A percentile compares a stretch with the other conserved stretches of the same genome.
These are phyloP conservation scores for Turdus rufiventris DNA, from an alignment of 2,113 vertebrate species.

Conservation along the genomic window DNA sequence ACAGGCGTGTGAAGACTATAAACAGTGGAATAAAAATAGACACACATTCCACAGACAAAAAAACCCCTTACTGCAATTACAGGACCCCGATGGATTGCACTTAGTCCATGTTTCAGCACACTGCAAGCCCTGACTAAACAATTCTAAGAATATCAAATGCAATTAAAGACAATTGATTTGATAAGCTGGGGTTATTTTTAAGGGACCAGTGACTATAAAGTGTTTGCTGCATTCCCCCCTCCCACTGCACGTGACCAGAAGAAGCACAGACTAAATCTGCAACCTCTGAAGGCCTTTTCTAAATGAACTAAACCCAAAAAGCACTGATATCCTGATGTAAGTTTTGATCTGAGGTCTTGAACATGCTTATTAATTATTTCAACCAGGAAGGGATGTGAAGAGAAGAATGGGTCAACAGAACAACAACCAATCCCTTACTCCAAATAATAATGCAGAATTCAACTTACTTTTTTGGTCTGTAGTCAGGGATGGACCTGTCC, in stretches of 20 bases:
- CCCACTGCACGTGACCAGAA: neutral
- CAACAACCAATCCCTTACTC: neutral
- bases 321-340: neutral
- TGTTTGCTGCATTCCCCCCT: neutral
- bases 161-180: neutral
- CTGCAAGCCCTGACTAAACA: neutral
- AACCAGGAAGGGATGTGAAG: neutral
- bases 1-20: neutral
- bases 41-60: neutral
- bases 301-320: neutral
- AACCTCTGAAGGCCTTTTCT: neutral
- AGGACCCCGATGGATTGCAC: neutral
- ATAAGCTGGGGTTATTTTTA: neutral
- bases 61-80: neutral
- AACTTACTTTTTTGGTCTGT: constrained; percentile 94
- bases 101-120: neutral
- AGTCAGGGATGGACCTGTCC: constrained; percentile 95
- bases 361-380: neutral
- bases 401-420: neutral
- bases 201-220: neutral
- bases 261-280: neutral
- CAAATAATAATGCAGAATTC: neutral
- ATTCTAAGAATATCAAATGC: neutral
- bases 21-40: neutral
- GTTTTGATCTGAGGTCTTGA: neutral